Evolutionary conservation across 2,888 invertebrate genomes (phyloP), one percentile per base, ranked within the genome.

Genomic region (Harmothoe impar): DNA sequence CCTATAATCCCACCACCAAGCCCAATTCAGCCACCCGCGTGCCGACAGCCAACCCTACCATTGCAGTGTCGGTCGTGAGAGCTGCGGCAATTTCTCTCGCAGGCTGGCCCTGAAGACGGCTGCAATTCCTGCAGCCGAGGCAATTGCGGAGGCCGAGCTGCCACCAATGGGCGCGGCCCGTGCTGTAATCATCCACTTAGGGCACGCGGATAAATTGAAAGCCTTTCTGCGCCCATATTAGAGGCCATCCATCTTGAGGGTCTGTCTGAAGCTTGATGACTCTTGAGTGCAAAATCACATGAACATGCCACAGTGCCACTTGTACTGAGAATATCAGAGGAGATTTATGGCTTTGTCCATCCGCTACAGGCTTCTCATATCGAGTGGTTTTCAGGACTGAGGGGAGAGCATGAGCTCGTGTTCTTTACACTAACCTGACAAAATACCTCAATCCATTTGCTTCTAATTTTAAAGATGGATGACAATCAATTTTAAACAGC

Each of bases 281-380:
- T 86, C 54, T 52, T 86, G 86, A 86, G 86, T 86, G 86, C 86
- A 86, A 86, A 54, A 52, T 86, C 86, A 86, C 86, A 86, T 86
- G 86, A 52, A 86, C 86, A 52, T 56, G 86, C 56, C 86, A 86
- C 86, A 86, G 29, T 54, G 23, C 86, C 29, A 86, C 86, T 86
- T 54, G 56, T 86, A 86, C 54, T 29, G 17, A 52, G 56, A 54
- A 86, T 86, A 86, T 86, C 43, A 25, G 23, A 52, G 20, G 12
- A 86, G 56, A 56, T 29, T 86, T 52, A 56, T 52, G 86, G 56
- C 43, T 81, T 81, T 81, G 81, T 43, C 43, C 81, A 81, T 81
- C 81, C 81, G 81, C 43, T 81, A 20, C 43, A 23, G 15, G 81
- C 81, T 7, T 81, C 81, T 35, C 23, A 81, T 43, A 81, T 25